Evolutionary conservation across 1,140 invertebrate genomes (phyloP).

Genomic region (Trachelipus rathkii): DNA sequence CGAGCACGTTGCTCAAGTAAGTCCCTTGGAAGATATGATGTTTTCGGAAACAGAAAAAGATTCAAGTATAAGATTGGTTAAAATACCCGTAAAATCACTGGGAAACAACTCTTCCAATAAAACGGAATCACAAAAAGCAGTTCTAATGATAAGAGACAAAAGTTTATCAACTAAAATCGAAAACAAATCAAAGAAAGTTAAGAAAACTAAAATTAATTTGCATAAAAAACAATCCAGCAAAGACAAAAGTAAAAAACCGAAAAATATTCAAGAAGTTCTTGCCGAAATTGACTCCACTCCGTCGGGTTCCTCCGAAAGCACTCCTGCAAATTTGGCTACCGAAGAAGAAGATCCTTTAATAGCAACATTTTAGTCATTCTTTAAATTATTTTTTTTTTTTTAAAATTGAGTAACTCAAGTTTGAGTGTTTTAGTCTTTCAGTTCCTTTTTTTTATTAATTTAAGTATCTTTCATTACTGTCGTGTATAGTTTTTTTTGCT

Average conservation of each 20-base stretch:
- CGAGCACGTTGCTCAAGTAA: slow-evolving; percentile 30
- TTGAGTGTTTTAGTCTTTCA: no score
- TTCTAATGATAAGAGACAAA: background rate
- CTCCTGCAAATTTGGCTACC: slow-evolving; percentile 1
- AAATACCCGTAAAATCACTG: background rate
- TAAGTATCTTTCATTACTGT: no score
- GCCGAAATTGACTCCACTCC: background rate
- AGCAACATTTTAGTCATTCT: slow-evolving; percentile 35
- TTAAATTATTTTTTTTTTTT: no score
- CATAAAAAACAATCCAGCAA: background rate
- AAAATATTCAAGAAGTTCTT: slow-evolving; percentile 38
- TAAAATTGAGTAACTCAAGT: no score
- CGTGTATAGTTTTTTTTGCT: no score
- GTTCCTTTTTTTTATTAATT: no score
- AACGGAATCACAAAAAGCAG: background rate
- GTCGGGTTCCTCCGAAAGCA: background rate
- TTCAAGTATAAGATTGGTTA: background rate
- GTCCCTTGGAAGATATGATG: background rate
- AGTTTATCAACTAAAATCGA: background rate
- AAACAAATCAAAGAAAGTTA: background rate
- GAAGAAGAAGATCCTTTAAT: slow-evolving; percentile 40
- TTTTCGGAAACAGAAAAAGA: slow-evolving; percentile 2
- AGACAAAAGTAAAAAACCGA: background rate
- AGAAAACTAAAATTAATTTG: background rate
- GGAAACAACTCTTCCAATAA: background rate